Percentiles rank a stretch among this genome's conserved stretches.
These are phyloP conservation scores for Caenorhabditis wallacei DNA, from an alignment of 2,888 invertebrate genomes.

Conservation along the genomic window DNA sequence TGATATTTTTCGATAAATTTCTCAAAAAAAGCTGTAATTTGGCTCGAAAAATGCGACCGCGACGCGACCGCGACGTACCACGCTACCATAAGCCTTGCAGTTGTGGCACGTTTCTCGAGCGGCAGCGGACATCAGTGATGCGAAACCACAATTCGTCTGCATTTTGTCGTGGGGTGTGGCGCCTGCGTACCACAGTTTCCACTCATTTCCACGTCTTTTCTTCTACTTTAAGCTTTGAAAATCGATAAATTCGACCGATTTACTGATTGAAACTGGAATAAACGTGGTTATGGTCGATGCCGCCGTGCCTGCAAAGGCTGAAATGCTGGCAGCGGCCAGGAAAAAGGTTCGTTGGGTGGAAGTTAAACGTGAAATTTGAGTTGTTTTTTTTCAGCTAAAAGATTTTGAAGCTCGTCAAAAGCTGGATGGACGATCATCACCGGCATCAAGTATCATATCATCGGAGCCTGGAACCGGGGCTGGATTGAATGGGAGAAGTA, in stretches of 20 bases:
- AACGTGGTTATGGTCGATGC: slow-evolving; percentile 51
- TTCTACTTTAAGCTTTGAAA: slow-evolving; percentile 5
- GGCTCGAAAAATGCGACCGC: no score
- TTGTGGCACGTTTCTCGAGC: no score
- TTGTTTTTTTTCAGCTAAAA: slow-evolving; percentile 66
- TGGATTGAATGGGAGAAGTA: slow-evolving; percentile 51
- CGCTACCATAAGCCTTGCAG: no score
- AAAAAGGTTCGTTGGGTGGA: slow-evolving; percentile 62
- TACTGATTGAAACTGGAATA: slow-evolving; percentile 3
- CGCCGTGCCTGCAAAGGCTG: slow-evolving; percentile 61
- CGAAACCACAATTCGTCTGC: slow-evolving; percentile 4
- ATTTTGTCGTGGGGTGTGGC: slow-evolving; percentile 19
- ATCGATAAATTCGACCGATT: slow-evolving; percentile 10
- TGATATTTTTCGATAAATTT: no score
- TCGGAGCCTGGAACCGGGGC: slow-evolving; percentile 50
- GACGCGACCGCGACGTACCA: no score
- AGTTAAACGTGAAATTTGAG: neutral
- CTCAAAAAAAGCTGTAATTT: no score
- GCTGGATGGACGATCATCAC: slow-evolving; percentile 50
- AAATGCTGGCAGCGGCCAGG: slow-evolving; percentile 74
- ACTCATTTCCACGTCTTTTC: slow-evolving; percentile 62
- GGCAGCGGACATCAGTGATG: no score
- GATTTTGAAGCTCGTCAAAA: slow-evolving; percentile 69
- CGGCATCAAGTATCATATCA: slow-evolving; percentile 56
- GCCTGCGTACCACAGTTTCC: slow-evolving; percentile 26